Conservation (phyloP, 1,140 invertebrate genomes). For the Piezodorus guildinii region DNA sequence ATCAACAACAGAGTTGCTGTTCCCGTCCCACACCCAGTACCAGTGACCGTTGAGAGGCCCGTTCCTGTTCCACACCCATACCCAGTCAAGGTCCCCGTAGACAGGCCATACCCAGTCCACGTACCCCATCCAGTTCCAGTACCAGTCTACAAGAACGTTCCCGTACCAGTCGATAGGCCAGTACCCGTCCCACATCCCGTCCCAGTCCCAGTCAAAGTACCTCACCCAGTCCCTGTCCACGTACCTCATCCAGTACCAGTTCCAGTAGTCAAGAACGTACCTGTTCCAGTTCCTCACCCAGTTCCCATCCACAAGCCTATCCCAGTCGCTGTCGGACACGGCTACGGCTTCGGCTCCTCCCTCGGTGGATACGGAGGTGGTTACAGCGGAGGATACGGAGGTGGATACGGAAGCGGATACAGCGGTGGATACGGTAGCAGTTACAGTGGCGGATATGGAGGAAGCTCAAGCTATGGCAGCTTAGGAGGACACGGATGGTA, state of each 20-base stretch:
- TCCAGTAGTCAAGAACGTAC: conserved; percentile 25
- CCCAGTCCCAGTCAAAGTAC: conserved; percentile 6
- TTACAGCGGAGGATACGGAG: not conserved
- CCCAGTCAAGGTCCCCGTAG: conserved; percentile 26
- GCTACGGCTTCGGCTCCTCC: not conserved
- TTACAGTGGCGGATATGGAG: not conserved
- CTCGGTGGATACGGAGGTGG: not conserved
- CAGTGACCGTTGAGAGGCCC: conserved; percentile 27
- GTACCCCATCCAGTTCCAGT: conserved; percentile 26
- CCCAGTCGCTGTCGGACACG: conserved; percentile 10
- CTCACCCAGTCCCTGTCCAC: not conserved
- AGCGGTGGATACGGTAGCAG: not conserved
- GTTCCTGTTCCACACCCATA: conserved; percentile 24
- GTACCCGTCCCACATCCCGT: not conserved
- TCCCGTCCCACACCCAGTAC: conserved; percentile 19
- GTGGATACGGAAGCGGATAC: not conserved
- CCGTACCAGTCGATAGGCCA: conserved; percentile 12
- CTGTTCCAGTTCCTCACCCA: conserved; percentile 19
- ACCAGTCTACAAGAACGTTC: conserved; percentile 10
- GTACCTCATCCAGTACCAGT: conserved; percentile 6
- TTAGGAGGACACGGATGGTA: too few species aligned
- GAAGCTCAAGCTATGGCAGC: not conserved
- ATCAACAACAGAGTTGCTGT: conserved; percentile 37
- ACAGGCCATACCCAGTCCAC: conserved; percentile 25
- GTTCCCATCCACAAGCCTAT: conserved; percentile 2